These are phyloP conservation scores for Erethizon dorsatum DNA, from an alignment of 2,797 vertebrate species.

Conservation along the genomic window DNA sequence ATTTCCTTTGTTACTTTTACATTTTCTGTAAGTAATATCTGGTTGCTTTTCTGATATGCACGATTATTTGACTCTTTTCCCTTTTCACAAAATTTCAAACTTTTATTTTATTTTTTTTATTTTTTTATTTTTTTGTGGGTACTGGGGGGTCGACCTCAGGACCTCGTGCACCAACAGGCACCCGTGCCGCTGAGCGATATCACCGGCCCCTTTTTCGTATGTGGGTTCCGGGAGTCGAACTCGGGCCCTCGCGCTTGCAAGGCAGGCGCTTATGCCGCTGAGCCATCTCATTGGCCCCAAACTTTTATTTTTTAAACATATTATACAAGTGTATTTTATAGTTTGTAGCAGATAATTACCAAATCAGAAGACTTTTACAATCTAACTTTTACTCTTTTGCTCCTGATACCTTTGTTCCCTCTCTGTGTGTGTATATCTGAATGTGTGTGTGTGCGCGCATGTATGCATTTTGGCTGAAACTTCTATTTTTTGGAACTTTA, in stretches of 20 bases:
- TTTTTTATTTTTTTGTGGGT: too few species aligned
- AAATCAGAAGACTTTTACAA: neutral
- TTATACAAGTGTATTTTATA: constrained; percentile 2
- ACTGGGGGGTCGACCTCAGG: too few species aligned
- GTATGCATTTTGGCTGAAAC: neutral
- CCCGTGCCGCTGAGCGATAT: too few species aligned
- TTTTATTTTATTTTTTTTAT: too few species aligned
- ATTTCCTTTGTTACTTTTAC: neutral
- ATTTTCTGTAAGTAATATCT: neutral
- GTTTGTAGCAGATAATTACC: neutral
- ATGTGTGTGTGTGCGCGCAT: neutral
- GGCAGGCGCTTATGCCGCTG: too few species aligned
- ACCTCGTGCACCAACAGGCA: too few species aligned
- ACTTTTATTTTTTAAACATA: neutral
- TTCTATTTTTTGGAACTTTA: neutral
- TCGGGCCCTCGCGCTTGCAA: too few species aligned
- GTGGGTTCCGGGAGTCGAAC: too few species aligned
- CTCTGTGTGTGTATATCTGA: neutral
- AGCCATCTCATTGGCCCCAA: too few species aligned
- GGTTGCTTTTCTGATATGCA: neutral
- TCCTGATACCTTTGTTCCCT: neutral
- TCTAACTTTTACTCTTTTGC: neutral
- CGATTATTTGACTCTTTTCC: neutral
- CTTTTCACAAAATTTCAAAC: neutral
- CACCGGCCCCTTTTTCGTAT: too few species aligned